These are phyloP conservation scores for Drosophila subquinaria DNA, from an alignment of 2,888 invertebrate species.

Conservation along the genomic window DNA sequence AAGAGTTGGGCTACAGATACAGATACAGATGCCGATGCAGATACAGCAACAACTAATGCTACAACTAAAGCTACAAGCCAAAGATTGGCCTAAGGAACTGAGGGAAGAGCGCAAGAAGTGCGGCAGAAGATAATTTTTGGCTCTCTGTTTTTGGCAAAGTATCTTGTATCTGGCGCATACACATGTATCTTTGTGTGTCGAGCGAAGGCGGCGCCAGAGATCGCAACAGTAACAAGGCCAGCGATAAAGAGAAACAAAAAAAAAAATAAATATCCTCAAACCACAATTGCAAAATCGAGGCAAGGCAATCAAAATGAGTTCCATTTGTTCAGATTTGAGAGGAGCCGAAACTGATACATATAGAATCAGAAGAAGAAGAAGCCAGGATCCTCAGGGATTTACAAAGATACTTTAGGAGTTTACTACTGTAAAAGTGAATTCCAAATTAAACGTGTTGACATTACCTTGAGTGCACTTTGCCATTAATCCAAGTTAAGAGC, in stretches of 20 bases:
- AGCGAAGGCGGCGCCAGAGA: conserved; percentile 53
- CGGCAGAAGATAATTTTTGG: conserved; percentile 14
- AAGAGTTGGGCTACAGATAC: conserved; percentile 9
- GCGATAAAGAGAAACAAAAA: conserved; percentile 6
- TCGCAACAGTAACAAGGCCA: conserved; percentile 57
- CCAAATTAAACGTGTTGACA: conserved; percentile 12
- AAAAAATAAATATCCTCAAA: conserved; percentile 2
- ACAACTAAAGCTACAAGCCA: conserved; percentile 15
- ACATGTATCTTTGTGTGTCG: conserved; percentile 8
- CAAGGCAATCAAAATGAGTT: conserved; percentile 13
- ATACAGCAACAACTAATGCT: conserved; percentile 5
- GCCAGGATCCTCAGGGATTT: not conserved
- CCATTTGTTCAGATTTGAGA: conserved; percentile 8
- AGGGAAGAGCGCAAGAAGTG: conserved; percentile 15
- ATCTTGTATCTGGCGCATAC: conserved; percentile 20
- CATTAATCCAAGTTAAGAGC: conserved; percentile 18
- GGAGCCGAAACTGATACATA: not conserved
- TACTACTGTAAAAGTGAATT: conserved; percentile 27
- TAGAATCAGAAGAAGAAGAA: not conserved
- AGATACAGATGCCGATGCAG: conserved; percentile 2
- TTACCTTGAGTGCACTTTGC: conserved; percentile 7
- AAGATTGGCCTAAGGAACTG: conserved; percentile 8
- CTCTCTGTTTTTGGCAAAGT: conserved; percentile 1
- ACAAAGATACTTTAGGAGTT: not conserved
- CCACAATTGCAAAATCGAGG: conserved; percentile 32